These are phyloP conservation scores for Pleuronectes platessa DNA, from an alignment of 2,113 vertebrate species.

Conservation along the genomic window DNA sequence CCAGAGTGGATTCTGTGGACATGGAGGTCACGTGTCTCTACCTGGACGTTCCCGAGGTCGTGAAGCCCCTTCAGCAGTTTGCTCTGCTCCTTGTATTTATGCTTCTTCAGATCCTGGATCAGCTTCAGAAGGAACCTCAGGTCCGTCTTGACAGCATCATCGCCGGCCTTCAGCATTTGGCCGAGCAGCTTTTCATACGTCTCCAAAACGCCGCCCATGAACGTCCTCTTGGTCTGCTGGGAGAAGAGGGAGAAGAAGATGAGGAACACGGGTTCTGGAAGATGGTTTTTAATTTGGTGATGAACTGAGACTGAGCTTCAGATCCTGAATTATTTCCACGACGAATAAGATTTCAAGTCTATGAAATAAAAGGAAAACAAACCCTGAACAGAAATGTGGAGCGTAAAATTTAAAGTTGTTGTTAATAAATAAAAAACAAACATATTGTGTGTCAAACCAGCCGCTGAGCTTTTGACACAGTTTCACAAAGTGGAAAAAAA, in stretches of 20 bases:
- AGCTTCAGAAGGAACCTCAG: constrained; percentile 42
- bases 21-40: constrained; percentile 1
- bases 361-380: too few species aligned
- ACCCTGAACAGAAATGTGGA: not conserved
- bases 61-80: constrained; percentile 34
- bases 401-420: too few species aligned
- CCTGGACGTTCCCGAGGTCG: constrained; percentile 39
- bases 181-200: constrained; percentile 54
- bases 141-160: not conserved
- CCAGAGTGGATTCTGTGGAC: too few species aligned
- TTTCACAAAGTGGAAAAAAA: constrained; percentile 24
- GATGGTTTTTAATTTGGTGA: not conserved
- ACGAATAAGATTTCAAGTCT: too few species aligned
- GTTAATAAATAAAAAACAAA: too few species aligned
- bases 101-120: constrained; percentile 21
- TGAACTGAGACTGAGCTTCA: not conserved
- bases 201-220: constrained; percentile 56
- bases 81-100: constrained; percentile 20
- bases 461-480: not conserved
- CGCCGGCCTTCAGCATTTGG: constrained; percentile 37
- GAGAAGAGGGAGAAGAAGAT: not conserved
- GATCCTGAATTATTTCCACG: not conserved
- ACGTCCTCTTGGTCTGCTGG: constrained; percentile 40
- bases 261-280: not conserved
- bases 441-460: not conserved